Percentiles rank a stretch among this genome's conserved stretches.
These are phyloP conservation scores for Psylliodes chrysocephalus DNA, from an alignment of 2,888 invertebrate genomes.

Conservation along the genomic window DNA sequence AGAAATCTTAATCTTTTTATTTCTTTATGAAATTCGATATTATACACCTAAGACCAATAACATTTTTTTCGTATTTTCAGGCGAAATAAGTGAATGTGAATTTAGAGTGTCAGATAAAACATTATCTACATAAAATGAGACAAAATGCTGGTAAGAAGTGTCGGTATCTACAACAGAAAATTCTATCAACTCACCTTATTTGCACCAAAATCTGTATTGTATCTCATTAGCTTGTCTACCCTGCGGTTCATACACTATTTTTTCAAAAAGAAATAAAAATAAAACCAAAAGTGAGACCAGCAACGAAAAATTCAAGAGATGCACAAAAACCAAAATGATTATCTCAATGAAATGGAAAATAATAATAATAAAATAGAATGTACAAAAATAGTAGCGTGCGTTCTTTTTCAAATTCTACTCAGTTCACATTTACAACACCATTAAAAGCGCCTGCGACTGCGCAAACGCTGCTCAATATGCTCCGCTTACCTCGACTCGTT, in stretches of 20 bases:
- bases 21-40: too few species aligned
- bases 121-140: constrained; percentile 1
- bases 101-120: too few species aligned
- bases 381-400: constrained; percentile 39
- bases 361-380: constrained; percentile 32
- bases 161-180: constrained; percentile 32
- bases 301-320: constrained; percentile 40
- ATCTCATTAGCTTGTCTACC: constrained; percentile 38
- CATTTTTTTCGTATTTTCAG: too few species aligned
- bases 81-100: too few species aligned
- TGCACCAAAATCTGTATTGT: constrained; percentile 48
- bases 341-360: constrained; percentile 23
- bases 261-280: too few species aligned
- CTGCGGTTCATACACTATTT: constrained; percentile 31
- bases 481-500: constrained; percentile 83
- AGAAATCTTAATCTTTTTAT: too few species aligned
- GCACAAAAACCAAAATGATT: constrained; percentile 36
- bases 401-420: constrained; percentile 35
- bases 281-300: constrained; percentile 37
- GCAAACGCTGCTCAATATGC: neutral
- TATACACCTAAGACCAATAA: too few species aligned
- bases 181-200: constrained; percentile 43
- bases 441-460: constrained; percentile 21
- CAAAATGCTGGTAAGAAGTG: neutral
- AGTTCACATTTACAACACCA: constrained; percentile 43